Base-by-base conservation (phyloP, 2,113 vertebrate species). In the Nyctibius bracteatus region DNA sequence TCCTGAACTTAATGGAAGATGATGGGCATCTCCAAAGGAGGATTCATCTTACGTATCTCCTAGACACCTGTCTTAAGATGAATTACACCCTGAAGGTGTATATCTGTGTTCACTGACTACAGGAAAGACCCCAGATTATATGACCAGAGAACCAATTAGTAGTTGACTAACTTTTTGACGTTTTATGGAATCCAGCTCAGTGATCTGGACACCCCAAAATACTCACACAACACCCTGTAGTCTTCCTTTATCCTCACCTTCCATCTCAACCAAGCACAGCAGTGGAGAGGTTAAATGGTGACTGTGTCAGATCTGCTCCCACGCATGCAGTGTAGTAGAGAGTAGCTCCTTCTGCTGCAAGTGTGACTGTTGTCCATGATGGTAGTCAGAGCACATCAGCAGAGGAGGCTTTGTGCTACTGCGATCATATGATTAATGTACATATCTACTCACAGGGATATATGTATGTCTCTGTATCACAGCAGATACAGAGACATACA, bases 261-360 rank as follows among this genome's bases (percentile, higher is more conserved):
- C 20, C 25, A 33, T 55, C 83, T 91, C 65, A 85, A 20, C 4
- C 10, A 75, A 63, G 31, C 33, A 25, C 35, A 54, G 23, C 1
- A 1, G 24, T 15, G 20, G 20, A 72, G 22, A 72, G 24, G 14
- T 63, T 35, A 57, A 79, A 30, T 1, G 1, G 11, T 43, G 24
- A 25, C 35, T 33, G 11, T 67, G 35, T 25, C 28, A 49, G 28
- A 8, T 22, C 21, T 77, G 31, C 39, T 81, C 37, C 14, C 54
- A 37, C 0, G 0, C n/a, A 27, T 44, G n/a, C 27, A 44, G 46
- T 1, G 8, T 7, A 41, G 25, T 8, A 22, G 37, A 66, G 17
- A 46, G 61, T 9, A 71, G 21, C 4, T 86, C 30, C 43, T 68
- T 44, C 35, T 72, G 44, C 75, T 79, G 10, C 51, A n/a, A 46